Evolutionary conservation across 2,113 vertebrate genomes (phyloP).

Genomic region (Channa maculata): DNA sequence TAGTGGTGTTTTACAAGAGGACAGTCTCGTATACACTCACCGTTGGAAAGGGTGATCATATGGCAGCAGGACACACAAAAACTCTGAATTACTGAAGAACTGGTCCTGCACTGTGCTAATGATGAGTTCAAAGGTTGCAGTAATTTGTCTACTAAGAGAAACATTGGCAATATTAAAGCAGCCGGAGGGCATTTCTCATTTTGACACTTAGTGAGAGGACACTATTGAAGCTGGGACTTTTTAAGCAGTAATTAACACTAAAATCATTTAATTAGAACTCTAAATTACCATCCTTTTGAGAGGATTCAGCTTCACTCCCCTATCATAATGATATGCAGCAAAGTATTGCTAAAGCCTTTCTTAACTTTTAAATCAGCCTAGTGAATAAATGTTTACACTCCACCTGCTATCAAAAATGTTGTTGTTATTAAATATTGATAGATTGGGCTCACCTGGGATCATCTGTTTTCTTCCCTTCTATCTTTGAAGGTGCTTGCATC

Average conservation of each 20-base stretch:
- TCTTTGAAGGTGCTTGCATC: constrained; percentile 5
- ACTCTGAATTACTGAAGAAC: neutral
- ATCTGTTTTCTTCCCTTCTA: neutral
- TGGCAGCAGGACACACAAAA: constrained; percentile 1
- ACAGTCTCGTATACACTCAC: neutral
- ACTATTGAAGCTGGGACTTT: constrained; percentile 35
- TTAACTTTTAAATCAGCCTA: constrained; percentile 3
- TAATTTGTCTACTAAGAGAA: constrained; percentile 19
- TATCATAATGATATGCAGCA: constrained; percentile 21
- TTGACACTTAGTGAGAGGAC: constrained; percentile 21
- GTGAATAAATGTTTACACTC: neutral
- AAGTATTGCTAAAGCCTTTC: constrained; percentile 6
- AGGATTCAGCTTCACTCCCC: neutral
- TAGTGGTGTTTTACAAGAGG: too few relatives aligned
- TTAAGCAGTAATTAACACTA: constrained; percentile 41
- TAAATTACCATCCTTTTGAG: constrained; percentile 30
- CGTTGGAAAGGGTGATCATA: neutral
- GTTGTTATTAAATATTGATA: constrained; percentile 32
- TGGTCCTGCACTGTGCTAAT: neutral
- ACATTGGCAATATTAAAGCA: constrained; percentile 11
- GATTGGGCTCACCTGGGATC: constrained; percentile 5
- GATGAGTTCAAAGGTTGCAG: constrained; percentile 10
- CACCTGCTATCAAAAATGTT: constrained; percentile 27
- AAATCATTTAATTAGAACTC: constrained; percentile 45
- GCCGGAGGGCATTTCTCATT: constrained; percentile 28